Conservation (phyloP, 2,888 invertebrate genomes). For the Eulithis prunata region DNA sequence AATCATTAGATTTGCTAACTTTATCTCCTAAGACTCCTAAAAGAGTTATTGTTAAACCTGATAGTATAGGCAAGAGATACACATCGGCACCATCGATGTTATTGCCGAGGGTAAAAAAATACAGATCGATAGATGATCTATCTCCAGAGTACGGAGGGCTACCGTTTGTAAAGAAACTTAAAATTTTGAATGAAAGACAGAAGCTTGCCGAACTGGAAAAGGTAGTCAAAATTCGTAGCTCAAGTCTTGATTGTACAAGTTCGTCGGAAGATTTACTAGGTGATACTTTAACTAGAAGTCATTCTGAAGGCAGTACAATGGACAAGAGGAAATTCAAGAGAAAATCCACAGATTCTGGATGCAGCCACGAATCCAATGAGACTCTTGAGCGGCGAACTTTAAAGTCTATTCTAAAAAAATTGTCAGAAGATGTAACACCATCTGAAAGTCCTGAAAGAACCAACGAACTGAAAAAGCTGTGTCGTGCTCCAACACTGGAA, state of each 20-base stretch:
- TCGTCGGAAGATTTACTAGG: conserved; percentile 84
- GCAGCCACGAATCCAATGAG: conserved; percentile 87
- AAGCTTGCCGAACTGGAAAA: conserved; percentile 92
- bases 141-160: conserved; percentile 94
- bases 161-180: conserved; percentile 94
- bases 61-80: conserved; percentile 47
- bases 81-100: conserved; percentile 57
- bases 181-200: conserved; percentile 94
- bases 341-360: conserved; percentile 71
- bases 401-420: conserved; percentile 93
- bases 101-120: conserved; percentile 85
- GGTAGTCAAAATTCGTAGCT: conserved; percentile 90
- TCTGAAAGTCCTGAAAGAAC: conserved; percentile 75
- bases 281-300: conserved; percentile 88
- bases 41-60: conserved; percentile 58
- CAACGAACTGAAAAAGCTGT: conserved; percentile 87
- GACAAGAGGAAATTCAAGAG: conserved; percentile 81
- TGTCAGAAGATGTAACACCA: conserved; percentile 88
- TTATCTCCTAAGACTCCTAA: conserved; percentile 75
- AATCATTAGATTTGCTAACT: conserved; percentile 74
- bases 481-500: conserved; percentile 93
- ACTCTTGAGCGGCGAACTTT: conserved; percentile 91
- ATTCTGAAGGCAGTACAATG: conserved; percentile 92
- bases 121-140: conserved; percentile 93
- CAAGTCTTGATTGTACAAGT: conserved; percentile 90